Conservation (phyloP, 2,113 vertebrate genomes). For the Eleginops maclovinus region DNA sequence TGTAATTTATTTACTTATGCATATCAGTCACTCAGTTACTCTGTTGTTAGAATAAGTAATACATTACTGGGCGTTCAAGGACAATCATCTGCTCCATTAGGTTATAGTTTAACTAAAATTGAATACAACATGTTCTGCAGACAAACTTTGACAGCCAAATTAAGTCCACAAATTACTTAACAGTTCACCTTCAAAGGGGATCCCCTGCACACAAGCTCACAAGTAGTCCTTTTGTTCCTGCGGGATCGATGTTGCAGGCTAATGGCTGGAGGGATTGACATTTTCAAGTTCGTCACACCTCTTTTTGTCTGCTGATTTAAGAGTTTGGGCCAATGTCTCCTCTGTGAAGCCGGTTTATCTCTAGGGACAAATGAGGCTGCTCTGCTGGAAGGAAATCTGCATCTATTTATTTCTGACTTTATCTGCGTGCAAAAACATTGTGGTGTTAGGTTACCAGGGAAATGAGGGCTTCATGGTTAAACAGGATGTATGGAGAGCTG, state of each 20-base stretch:
- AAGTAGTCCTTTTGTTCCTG: slow-evolving; percentile 33
- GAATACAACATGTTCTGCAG: background rate
- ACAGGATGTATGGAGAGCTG: slow-evolving; percentile 51
- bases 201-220: slow-evolving; percentile 21
- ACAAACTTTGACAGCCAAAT: background rate
- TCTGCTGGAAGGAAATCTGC: slow-evolving; percentile 28
- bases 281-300: slow-evolving; percentile 54
- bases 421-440: slow-evolving; percentile 19
- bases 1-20: slow-evolving; percentile 43
- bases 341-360: slow-evolving; percentile 22
- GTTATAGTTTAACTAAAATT: slow-evolving; percentile 44
- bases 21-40: slow-evolving; percentile 5
- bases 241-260: slow-evolving; percentile 51
- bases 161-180: slow-evolving; percentile 10
- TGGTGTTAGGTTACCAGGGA: slow-evolving; percentile 45
- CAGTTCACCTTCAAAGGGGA: slow-evolving; percentile 21
- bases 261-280: slow-evolving; percentile 48
- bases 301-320: slow-evolving; percentile 51
- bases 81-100: slow-evolving; percentile 26
- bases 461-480: slow-evolving; percentile 55
- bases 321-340: slow-evolving; percentile 14
- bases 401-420: slow-evolving; percentile 4
- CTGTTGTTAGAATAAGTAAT: slow-evolving; percentile 36
- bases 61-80: slow-evolving; percentile 10
- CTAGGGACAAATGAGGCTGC: slow-evolving; percentile 1